Evolutionary conservation across 1,140 invertebrate genomes (phyloP).

Genomic region (Paraescarpia echinospica): DNA sequence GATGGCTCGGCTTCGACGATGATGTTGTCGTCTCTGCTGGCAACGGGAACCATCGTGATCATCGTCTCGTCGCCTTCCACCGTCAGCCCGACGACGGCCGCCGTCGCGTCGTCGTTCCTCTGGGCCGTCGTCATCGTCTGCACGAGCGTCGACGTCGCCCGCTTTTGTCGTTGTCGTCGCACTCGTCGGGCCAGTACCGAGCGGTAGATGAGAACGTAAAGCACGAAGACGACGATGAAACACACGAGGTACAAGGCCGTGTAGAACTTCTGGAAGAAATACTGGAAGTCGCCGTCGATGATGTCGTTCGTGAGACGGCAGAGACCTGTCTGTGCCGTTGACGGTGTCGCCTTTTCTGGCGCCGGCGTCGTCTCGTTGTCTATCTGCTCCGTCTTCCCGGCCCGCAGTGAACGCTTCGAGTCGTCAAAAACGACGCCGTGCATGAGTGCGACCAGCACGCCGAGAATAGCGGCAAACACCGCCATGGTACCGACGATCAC

Average conservation of each 20-base stretch:
- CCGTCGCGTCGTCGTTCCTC: not conserved
- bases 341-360: not conserved
- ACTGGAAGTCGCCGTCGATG: slow-evolving; percentile 17
- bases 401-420: not conserved
- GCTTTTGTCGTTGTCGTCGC: slow-evolving; percentile 28
- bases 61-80: slow-evolving; percentile 9
- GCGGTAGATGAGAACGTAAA: slow-evolving; percentile 33
- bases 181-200: slow-evolving; percentile 26
- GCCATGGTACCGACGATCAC: slow-evolving; percentile 42
- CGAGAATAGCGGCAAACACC: slow-evolving; percentile 44
- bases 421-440: slow-evolving; percentile 35
- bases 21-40: not conserved
- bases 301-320: not conserved
- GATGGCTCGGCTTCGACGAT: not conserved
- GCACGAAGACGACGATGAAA: slow-evolving; percentile 29
- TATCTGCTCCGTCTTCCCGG: not conserved
- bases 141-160: slow-evolving; percentile 21
- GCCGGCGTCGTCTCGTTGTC: slow-evolving; percentile 6
- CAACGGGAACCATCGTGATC: not conserved
- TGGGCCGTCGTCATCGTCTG: not conserved
- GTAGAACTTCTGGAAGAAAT: slow-evolving; percentile 30
- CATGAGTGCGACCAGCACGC: slow-evolving; percentile 45
- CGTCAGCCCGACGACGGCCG: slow-evolving; percentile 1
- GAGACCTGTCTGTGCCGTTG: not conserved
- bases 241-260: slow-evolving; percentile 25